Conservation (phyloP, 1,140 invertebrate species). For the Heterodera carotae region DNA sequence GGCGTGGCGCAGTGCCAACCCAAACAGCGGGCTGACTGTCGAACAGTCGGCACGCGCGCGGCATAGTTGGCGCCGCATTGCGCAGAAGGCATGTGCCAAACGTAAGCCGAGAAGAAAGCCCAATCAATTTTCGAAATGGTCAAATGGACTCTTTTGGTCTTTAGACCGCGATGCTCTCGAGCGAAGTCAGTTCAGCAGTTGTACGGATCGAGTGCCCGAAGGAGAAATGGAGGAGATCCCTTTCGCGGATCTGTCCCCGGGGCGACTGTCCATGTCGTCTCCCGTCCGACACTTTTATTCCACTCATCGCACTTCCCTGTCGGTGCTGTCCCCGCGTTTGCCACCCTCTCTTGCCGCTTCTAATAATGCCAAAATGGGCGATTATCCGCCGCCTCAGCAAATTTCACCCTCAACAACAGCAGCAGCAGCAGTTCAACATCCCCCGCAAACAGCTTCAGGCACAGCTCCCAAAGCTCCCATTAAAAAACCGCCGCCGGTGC, state of each 20-base stretch:
- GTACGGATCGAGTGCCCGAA: slow-evolving; percentile 5
- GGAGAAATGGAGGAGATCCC: slow-evolving; percentile 43
- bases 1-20: slow-evolving; percentile 4
- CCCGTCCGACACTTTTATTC: neutral
- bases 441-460: neutral
- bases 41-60: slow-evolving; percentile 42
- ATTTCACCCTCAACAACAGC: neutral
- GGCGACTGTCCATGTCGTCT: slow-evolving; percentile 16
- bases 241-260: slow-evolving; percentile 47
- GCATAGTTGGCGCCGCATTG: slow-evolving; percentile 54
- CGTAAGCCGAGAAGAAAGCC: slow-evolving; percentile 26
- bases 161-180: slow-evolving; percentile 37
- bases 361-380: neutral
- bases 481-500: slow-evolving; percentile 12
- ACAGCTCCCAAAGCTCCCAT: neutral
- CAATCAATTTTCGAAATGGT: too few species aligned
- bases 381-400: neutral
- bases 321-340: slow-evolving; percentile 26
- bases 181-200: slow-evolving; percentile 29
- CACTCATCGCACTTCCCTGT: neutral
- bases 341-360: neutral
- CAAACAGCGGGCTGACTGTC: slow-evolving; percentile 12
- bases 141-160: too few species aligned
- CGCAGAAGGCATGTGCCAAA: slow-evolving; percentile 54
- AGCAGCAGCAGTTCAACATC: neutral